phyloP scores from a whole-genome alignment of 1,140 invertebrate species.

The Lordiphosa stackelbergi region DNA sequence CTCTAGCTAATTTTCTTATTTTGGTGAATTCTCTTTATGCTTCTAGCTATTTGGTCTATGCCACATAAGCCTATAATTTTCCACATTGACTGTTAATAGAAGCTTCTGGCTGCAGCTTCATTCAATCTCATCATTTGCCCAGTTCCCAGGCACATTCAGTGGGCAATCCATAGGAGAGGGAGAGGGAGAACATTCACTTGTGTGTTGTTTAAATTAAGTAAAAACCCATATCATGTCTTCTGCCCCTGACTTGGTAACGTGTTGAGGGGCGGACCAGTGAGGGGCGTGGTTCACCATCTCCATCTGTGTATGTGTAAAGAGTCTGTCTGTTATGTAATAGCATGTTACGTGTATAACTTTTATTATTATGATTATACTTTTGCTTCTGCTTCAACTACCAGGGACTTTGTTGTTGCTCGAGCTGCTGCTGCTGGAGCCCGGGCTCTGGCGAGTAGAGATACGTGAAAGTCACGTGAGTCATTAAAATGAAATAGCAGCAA shows the following conservation, averaged over 20 bases:
- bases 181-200: constrained; percentile 7
- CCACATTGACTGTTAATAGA: constrained; percentile 5
- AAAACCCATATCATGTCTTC: constrained; percentile 41
- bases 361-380: constrained; percentile 72
- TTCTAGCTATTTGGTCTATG: neutral
- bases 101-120: neutral
- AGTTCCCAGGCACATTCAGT: constrained; percentile 15
- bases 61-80: constrained; percentile 3
- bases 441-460: constrained; percentile 43
- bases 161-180: neutral
- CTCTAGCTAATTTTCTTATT: no score
- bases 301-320: constrained; percentile 22
- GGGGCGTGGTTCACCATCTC: neutral
- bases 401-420: constrained; percentile 27
- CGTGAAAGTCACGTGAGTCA: constrained; percentile 74
- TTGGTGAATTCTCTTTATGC: no score
- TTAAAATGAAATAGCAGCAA: constrained; percentile 71
- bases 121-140: constrained; percentile 9
- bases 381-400: constrained; percentile 29
- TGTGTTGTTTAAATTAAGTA: constrained; percentile 55
- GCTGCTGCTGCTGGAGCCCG: constrained; percentile 13
- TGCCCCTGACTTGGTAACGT: constrained; percentile 8
- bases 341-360: constrained; percentile 73
- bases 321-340: constrained; percentile 65
- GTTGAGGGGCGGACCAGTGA: constrained; percentile 9